These are phyloP conservation scores for Neosalanx taihuensis DNA, from an alignment of 2,797 vertebrate species.

Conservation along the genomic window DNA sequence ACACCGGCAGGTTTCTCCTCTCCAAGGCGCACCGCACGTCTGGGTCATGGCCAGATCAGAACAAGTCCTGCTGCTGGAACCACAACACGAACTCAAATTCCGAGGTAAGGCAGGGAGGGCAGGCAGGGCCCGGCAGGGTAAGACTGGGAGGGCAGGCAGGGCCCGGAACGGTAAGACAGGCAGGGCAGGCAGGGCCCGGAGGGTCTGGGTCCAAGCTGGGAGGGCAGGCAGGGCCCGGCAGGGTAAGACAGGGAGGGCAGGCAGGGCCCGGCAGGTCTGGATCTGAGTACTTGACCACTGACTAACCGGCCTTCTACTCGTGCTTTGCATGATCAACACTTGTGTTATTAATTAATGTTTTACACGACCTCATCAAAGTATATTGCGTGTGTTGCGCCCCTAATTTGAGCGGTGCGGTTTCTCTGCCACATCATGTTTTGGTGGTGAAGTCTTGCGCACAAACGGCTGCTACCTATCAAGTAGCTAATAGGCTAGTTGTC, in stretches of 20 bases:
- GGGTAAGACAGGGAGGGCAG: constrained; percentile 67
- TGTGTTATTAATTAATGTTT: background rate
- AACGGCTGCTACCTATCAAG: constrained; percentile 37
- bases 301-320: constrained; percentile 4
- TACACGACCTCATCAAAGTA: background rate
- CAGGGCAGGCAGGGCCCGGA: no score
- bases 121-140: constrained; percentile 12
- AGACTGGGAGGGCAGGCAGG: no score
- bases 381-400: background rate
- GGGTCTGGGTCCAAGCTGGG: no score
- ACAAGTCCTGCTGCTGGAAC: constrained; percentile 88
- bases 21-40: constrained; percentile 48
- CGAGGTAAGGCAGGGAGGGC: constrained; percentile 75
- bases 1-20: constrained; percentile 37
- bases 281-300: constrained; percentile 8
- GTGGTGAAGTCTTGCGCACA: constrained; percentile 42
- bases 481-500: constrained; percentile 52
- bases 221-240: no score
- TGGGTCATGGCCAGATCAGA: constrained; percentile 88
- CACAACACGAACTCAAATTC: constrained; percentile 90
- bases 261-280: constrained; percentile 36
- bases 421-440: background rate
- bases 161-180: no score
- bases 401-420: background rate
- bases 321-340: background rate